Evolutionary conservation across 2,113 vertebrate genomes (phyloP).

Genomic region (Antechinus flavipes): DNA sequence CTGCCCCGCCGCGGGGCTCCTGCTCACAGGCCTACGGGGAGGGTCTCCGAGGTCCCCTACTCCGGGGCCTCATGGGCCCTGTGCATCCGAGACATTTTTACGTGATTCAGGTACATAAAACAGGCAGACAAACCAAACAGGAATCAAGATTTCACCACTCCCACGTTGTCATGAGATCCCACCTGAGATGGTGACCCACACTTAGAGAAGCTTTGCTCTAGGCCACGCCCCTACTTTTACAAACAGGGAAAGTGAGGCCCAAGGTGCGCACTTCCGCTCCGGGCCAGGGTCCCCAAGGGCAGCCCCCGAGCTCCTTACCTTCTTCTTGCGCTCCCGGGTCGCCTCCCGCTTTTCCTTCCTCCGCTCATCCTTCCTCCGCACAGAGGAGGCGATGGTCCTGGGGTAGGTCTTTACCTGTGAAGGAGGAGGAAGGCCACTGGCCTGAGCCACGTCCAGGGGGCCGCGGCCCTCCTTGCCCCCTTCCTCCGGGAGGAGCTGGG

Average conservation of each 20-base stretch:
- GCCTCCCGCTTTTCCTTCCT: constrained; percentile 90
- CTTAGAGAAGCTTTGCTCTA: neutral
- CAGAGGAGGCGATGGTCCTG: constrained; percentile 89
- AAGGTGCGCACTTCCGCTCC: neutral
- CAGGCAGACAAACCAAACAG: too few species aligned
- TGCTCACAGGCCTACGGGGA: neutral
- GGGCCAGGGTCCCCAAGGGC: too few species aligned
- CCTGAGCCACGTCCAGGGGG: neutral
- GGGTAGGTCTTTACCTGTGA: constrained; percentile 90
- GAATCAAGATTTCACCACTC: too few species aligned
- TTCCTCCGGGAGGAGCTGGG: neutral
- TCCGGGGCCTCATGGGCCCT: neutral
- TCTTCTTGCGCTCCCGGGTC: constrained; percentile 88
- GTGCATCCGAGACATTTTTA: too few species aligned
- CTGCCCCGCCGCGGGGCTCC: too few species aligned
- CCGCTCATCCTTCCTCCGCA: constrained; percentile 90
- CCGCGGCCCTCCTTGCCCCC: too few species aligned
- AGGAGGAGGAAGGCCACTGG: fast-evolving
- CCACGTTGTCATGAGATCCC: too few species aligned
- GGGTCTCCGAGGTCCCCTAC: fast-evolving
- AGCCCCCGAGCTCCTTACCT: constrained; percentile 77
- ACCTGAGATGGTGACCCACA: too few species aligned
- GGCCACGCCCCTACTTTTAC: neutral
- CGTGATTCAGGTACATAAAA: too few species aligned
- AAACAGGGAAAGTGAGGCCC: neutral